phyloP scores from a whole-genome alignment of 2,888 invertebrate genomes.

The Cryptocheilus praepositus region DNA sequence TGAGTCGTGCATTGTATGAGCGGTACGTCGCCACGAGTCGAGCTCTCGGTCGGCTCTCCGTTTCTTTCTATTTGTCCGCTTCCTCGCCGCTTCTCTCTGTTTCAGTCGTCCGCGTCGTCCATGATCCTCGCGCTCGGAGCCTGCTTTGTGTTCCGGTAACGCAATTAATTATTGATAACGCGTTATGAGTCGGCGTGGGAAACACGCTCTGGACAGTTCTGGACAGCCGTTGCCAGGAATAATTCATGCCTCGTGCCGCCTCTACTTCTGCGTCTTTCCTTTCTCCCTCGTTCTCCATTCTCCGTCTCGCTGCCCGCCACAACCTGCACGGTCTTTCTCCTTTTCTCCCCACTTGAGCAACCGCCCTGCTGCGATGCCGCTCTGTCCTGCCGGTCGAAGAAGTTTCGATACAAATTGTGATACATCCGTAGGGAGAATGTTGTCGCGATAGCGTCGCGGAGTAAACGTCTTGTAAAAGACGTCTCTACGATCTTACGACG shows the following conservation, averaged over 20 bases:
- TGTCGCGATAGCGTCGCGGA: slow-evolving; percentile 7
- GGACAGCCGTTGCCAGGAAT: slow-evolving; percentile 54
- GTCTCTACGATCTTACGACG: background rate
- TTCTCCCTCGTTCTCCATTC: background rate
- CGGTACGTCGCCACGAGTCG: no score
- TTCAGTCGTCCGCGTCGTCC: slow-evolving; percentile 10
- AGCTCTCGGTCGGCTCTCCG: no score
- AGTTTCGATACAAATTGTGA: slow-evolving; percentile 47
- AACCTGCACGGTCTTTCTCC: background rate
- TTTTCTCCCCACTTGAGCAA: slow-evolving; percentile 23
- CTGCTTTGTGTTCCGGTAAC: slow-evolving; percentile 40
- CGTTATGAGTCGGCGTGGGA: slow-evolving; percentile 64
- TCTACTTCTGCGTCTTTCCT: slow-evolving; percentile 17
- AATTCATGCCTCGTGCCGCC: slow-evolving; percentile 57
- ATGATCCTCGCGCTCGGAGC: slow-evolving; percentile 18
- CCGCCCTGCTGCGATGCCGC: slow-evolving; percentile 24
- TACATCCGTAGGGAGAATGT: slow-evolving; percentile 17
- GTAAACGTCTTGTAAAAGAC: background rate
- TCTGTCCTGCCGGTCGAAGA: slow-evolving; percentile 16
- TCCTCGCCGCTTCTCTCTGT: background rate
- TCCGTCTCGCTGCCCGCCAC: no score
- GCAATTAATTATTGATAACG: slow-evolving; percentile 66
- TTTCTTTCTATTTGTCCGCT: background rate
- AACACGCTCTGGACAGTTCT: slow-evolving; percentile 53
- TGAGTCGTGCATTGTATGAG: slow-evolving; percentile 21